Percentiles rank a stretch among this genome's conserved stretches.
phyloP scores from a whole-genome alignment of 2,113 vertebrate species.

The Tetrao urogallus region DNA sequence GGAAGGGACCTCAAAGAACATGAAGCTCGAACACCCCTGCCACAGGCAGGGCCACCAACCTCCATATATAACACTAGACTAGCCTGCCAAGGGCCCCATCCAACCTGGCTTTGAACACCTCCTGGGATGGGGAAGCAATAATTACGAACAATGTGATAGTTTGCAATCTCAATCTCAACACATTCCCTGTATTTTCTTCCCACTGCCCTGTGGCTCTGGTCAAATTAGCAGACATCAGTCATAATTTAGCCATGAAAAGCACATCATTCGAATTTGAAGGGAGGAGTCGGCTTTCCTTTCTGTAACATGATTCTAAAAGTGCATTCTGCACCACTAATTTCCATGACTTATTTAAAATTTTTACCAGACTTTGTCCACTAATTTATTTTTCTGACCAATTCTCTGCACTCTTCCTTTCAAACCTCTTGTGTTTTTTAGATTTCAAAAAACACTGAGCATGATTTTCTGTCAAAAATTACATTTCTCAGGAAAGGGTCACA shows the following conservation, averaged over 20 bases:
- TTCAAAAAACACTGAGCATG: not conserved
- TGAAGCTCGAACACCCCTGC: too few species aligned
- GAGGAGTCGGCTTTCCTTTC: not conserved
- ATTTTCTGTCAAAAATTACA: not conserved
- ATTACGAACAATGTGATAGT: not conserved
- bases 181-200: not conserved
- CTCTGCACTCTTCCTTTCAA: not conserved
- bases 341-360: not conserved
- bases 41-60: too few species aligned
- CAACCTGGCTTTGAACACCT: too few species aligned
- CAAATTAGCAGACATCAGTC: not conserved
- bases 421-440: not conserved
- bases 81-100: too few species aligned
- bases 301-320: not conserved
- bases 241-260: not conserved
- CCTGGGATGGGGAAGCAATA: too few species aligned
- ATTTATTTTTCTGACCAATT: too few species aligned
- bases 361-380: not conserved
- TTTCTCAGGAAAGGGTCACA: not conserved
- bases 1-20: too few species aligned
- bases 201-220: not conserved
- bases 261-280: not conserved
- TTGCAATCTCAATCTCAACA: not conserved
- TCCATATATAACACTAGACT: too few species aligned
- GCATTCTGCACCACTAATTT: not conserved